Evolutionary conservation across 2,113 vertebrate genomes (phyloP).

Genomic region (Pterocles gutturalis): DNA sequence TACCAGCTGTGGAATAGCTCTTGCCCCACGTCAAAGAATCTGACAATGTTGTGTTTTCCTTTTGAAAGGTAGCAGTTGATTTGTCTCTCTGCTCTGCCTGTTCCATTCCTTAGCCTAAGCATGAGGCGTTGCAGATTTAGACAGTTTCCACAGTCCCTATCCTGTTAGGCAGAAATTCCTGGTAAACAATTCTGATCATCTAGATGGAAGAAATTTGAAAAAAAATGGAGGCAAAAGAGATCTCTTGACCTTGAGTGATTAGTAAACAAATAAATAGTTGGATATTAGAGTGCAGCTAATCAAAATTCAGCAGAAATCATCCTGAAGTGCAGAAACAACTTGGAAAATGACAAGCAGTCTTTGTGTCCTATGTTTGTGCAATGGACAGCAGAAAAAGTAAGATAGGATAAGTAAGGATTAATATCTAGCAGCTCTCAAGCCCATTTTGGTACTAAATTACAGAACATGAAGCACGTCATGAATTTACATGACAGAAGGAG

Average conservation of each 20-base stretch:
- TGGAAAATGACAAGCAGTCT: neutral
- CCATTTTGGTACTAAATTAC: neutral
- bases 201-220: neutral
- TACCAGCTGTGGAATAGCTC: neutral
- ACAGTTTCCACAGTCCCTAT: accelerated
- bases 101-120: neutral
- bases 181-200: neutral
- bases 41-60: neutral
- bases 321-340: neutral
- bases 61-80: neutral
- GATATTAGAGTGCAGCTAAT: neutral
- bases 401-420: neutral
- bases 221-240: neutral
- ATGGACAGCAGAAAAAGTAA: neutral
- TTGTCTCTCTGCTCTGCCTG: neutral
- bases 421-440: neutral
- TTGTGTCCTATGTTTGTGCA: neutral
- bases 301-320: neutral
- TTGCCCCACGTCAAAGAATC: neutral
- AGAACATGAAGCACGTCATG: neutral
- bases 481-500: neutral
- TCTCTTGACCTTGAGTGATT: neutral
- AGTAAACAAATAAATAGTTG: neutral
- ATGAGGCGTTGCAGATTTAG: neutral
- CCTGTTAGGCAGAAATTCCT: neutral